Percentiles rank a stretch among this genome's conserved stretches.
Evolutionary conservation across 2,797 vertebrate species (phyloP).

Genomic region (Chrysolophus pictus): DNA sequence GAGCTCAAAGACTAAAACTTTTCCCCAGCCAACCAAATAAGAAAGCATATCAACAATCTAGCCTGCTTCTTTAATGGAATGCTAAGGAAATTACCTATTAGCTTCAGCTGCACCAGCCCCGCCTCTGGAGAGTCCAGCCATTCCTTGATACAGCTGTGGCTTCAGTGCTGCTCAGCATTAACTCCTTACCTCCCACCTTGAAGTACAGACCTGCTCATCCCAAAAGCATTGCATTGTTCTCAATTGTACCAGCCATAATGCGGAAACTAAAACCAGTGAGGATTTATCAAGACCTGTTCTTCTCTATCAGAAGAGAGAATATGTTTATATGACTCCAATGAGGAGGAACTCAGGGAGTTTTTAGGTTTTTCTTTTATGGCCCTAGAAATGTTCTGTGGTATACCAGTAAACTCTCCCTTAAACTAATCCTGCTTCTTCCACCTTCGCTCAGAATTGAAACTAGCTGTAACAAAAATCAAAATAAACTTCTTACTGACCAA

Average conservation of each 20-base stretch:
- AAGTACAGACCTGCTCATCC: background rate
- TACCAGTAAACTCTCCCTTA: background rate
- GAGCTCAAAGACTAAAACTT: background rate
- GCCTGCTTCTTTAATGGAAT: background rate
- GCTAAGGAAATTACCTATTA: background rate
- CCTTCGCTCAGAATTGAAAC: background rate
- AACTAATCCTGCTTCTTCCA: background rate
- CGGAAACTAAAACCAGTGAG: background rate
- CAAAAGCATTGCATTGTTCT: background rate
- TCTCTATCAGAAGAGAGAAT: background rate
- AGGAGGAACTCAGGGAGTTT: background rate
- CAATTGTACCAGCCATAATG: background rate
- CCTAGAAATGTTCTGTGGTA: background rate
- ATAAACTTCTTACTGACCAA: background rate
- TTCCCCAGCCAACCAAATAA: background rate
- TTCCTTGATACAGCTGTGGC: background rate
- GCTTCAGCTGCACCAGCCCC: background rate
- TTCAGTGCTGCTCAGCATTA: background rate
- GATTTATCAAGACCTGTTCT: background rate
- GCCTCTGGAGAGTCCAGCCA: background rate
- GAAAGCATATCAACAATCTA: background rate
- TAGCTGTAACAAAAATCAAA: background rate
- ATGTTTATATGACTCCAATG: background rate
- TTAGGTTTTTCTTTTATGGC: background rate
- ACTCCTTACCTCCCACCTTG: background rate